Base-by-base conservation (phyloP, 1,140 invertebrate species). In the Bombus terrestris region DNA sequence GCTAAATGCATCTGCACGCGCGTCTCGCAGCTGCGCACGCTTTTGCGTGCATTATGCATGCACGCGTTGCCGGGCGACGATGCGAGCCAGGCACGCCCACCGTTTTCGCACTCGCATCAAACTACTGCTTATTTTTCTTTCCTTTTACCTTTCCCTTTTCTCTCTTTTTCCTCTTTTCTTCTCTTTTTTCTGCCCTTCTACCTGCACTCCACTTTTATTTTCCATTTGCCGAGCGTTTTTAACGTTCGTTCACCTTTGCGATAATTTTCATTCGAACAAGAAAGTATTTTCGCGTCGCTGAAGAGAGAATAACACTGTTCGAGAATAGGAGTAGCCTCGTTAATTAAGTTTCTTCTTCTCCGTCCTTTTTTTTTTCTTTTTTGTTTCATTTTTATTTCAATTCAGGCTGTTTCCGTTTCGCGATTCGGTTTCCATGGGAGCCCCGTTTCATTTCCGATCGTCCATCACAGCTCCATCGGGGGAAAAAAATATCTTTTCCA, bases 1-100 rank as follows among this genome's bases (percentile, higher is more conserved):
- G 73, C 66, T 82, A 92, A 80, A 88, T 77, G 74, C 86, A 85
- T 83, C 83, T 85, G 88, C 86, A 72, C 75, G 59, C 83, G 74
- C 59, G 66, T 78, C 43, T 41, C 72, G 71, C 85, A 77, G 85
- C 76, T 82, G 90, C 88, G 89, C 89, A 82, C 86, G 88, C 87
- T 81, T 77, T 85, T 86, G 86, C 88, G 87, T 89, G 88, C 87
- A 93, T 93, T 92, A 89, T 93, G 91, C 73, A 83, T 83, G 81
- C 86, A 90, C 82, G 90, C 88, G 90, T 83, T 91, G 90, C 82
- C 81, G 80, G 86, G 91, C 86, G 90, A 87, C 86, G 82, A 88
- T 69, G 86, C 89, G 81, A 89, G 88, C 88, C 82, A 41, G 91
- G 73, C 88, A 89, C 91, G 87, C 90, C 91, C 89, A 90, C 86